Percentiles rank a stretch among this genome's conserved stretches.
phyloP scores from a whole-genome alignment of 1,140 invertebrate species.

The Ceratina japonica region DNA sequence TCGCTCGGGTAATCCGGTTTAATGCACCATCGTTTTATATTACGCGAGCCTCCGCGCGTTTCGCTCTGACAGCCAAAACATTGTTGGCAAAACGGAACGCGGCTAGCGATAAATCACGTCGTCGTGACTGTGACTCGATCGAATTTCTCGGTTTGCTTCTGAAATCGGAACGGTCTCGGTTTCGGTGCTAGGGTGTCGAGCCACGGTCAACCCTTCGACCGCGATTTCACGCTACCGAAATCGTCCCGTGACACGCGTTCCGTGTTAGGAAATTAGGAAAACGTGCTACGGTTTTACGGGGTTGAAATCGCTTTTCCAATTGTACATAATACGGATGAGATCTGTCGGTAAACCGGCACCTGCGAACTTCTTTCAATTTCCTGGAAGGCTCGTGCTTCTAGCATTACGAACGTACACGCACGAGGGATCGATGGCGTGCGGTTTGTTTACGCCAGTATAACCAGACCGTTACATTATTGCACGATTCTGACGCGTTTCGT shows the following conservation, averaged over 20 bases:
- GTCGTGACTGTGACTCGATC: constrained; percentile 2
- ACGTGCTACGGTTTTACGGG: too few species aligned
- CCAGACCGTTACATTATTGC: background rate
- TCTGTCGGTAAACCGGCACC: background rate
- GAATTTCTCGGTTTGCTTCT: constrained; percentile 4
- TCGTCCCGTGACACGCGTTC: too few species aligned
- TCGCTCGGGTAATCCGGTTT: constrained; percentile 26
- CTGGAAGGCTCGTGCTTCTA: constrained; percentile 14
- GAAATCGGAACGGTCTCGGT: background rate
- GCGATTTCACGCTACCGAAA: too few species aligned
- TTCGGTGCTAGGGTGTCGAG: background rate
- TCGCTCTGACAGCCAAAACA: constrained; percentile 20
- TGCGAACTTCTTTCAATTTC: constrained; percentile 20
- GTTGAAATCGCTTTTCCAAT: too few species aligned
- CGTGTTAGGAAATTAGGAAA: too few species aligned
- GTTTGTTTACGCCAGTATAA: constrained; percentile 1
- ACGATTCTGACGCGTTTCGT: too few species aligned
- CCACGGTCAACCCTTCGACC: too few species aligned
- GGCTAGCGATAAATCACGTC: constrained; percentile 28
- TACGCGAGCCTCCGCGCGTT: background rate
- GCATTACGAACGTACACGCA: background rate
- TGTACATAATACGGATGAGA: too few species aligned
- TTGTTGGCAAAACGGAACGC: constrained; percentile 34
- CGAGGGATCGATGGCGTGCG: background rate
- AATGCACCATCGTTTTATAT: constrained; percentile 23